A percentile compares a stretch with the other conserved stretches of the same genome.
phyloP scores from a whole-genome alignment of 2,113 vertebrate species.

The Lophius piscatorius region DNA sequence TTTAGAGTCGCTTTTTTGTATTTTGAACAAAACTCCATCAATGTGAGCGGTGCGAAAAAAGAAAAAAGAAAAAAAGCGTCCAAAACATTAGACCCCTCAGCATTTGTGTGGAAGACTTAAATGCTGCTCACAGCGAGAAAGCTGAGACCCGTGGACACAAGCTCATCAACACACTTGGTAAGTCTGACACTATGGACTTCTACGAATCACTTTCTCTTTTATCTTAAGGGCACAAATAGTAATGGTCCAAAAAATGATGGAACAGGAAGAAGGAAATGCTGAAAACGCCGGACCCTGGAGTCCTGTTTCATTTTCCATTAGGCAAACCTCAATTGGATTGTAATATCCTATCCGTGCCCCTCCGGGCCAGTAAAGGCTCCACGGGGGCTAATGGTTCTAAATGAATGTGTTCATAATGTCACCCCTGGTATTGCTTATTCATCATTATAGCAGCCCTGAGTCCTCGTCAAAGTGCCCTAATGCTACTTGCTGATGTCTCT shows the following conservation, averaged over 20 bases:
- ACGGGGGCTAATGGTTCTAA: not conserved
- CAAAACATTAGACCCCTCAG: constrained; percentile 32
- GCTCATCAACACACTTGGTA: constrained; percentile 44
- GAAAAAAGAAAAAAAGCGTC: not conserved
- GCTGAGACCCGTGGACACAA: constrained; percentile 52
- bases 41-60: not conserved
- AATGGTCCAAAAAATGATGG: not conserved
- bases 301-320: too few species aligned
- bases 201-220: too few species aligned
- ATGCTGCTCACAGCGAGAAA: constrained; percentile 42
- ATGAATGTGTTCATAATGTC: constrained; percentile 8
- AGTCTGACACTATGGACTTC: constrained; percentile 12
- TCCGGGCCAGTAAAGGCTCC: not conserved
- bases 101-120: constrained; percentile 57
- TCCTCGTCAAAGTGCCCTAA: not conserved
- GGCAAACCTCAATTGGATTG: too few species aligned
- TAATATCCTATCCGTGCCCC: too few species aligned
- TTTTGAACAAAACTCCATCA: not conserved
- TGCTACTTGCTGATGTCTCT: not conserved
- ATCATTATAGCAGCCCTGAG: too few species aligned
- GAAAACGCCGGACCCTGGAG: too few species aligned
- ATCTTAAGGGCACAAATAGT: not conserved
- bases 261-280: too few species aligned
- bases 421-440: too few species aligned
- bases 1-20: not conserved